A percentile compares a stretch with the other conserved stretches of the same genome.
These are phyloP conservation scores for Malacosoma neustria DNA, from an alignment of 2,888 invertebrate genomes.

Conservation along the genomic window DNA sequence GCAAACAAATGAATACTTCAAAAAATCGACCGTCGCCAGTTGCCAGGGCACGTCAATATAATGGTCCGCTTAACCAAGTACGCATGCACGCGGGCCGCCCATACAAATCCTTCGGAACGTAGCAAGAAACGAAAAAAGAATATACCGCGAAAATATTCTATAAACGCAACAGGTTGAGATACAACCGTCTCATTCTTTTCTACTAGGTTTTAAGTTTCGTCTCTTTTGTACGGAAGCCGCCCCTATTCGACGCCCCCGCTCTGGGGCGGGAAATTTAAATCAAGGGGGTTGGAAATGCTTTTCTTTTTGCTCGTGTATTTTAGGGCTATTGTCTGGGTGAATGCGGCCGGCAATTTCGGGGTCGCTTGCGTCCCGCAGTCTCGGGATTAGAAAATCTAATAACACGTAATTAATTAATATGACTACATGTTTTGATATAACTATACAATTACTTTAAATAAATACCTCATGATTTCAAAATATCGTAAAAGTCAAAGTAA, in stretches of 20 bases:
- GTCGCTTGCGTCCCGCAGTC: slow-evolving; percentile 62
- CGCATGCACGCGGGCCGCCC: slow-evolving; percentile 55
- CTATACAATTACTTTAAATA: too few species aligned
- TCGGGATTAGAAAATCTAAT: slow-evolving; percentile 57
- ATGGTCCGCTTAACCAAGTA: slow-evolving; percentile 55
- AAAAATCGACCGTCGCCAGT: slow-evolving; percentile 38
- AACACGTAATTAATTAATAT: too few species aligned
- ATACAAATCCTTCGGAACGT: slow-evolving; percentile 58
- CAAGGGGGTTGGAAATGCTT: slow-evolving; percentile 67
- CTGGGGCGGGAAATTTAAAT: slow-evolving; percentile 70
- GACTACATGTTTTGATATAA: too few species aligned
- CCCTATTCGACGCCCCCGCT: slow-evolving; percentile 67
- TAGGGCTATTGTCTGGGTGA: slow-evolving; percentile 73
- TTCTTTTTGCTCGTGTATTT: slow-evolving; percentile 72
- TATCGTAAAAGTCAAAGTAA: too few species aligned
- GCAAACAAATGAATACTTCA: too few species aligned
- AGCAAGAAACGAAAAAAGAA: slow-evolving; percentile 65
- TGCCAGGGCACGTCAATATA: slow-evolving; percentile 38
- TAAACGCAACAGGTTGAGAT: slow-evolving; percentile 69
- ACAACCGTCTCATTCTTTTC: slow-evolving; percentile 71
- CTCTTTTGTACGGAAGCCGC: slow-evolving; percentile 68
- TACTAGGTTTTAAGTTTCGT: slow-evolving; percentile 58
- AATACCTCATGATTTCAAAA: too few species aligned
- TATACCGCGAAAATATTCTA: slow-evolving; percentile 60
- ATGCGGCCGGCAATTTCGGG: slow-evolving; percentile 72